Evolutionary conservation across 2,113 vertebrate species (phyloP).

Genomic region (Lasiurus cinereus): DNA sequence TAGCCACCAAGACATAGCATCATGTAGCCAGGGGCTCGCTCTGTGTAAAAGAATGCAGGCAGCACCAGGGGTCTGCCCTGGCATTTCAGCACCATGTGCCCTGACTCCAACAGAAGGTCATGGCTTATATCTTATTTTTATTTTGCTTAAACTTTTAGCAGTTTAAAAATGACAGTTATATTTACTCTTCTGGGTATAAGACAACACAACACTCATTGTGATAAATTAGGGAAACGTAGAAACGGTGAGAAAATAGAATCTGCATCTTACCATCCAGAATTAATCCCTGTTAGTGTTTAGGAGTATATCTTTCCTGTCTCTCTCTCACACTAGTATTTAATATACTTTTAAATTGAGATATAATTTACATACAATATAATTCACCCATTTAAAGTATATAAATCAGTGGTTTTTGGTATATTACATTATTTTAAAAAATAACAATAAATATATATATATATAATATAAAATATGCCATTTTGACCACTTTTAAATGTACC

Average conservation of each 20-base stretch:
- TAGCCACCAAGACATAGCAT: background rate
- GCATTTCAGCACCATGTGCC: too few relatives aligned
- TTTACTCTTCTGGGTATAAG: background rate
- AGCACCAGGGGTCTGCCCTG: background rate
- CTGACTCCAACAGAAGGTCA: background rate
- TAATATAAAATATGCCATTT: conserved; percentile 18
- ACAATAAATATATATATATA: background rate
- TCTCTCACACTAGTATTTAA: conserved; percentile 11
- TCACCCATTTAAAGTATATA: background rate
- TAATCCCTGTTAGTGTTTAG: background rate
- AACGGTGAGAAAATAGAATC: background rate
- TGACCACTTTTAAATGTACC: background rate
- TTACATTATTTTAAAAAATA: conserved; percentile 35
- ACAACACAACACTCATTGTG: background rate
- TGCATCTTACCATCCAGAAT: background rate
- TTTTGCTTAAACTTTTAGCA: background rate
- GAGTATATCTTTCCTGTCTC: background rate
- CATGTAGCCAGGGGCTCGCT: background rate
- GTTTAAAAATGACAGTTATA: background rate
- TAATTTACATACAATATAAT: background rate
- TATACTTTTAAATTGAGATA: conserved; percentile 29
- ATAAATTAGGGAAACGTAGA: background rate
- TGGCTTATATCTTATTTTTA: background rate
- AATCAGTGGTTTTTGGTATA: background rate
- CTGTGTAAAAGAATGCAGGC: background rate